A percentile compares a stretch with the other conserved stretches of the same genome.
phyloP scores from a whole-genome alignment of 2,797 vertebrate species.

The Oryzias dopingdopingensis region DNA sequence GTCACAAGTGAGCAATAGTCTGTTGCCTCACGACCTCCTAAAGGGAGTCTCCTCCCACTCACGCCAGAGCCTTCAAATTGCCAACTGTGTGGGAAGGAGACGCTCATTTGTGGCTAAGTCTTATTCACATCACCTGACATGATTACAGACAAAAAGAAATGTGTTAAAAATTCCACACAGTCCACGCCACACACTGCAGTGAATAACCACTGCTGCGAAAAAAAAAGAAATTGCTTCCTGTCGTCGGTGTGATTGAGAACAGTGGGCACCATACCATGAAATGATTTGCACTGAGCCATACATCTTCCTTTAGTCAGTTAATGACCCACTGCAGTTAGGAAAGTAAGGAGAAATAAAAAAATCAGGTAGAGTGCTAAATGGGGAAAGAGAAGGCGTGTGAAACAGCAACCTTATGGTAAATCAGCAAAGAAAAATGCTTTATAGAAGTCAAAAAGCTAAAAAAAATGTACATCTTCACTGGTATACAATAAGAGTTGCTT shows the following conservation, averaged over 20 bases:
- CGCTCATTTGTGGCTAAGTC: slow-evolving; percentile 5
- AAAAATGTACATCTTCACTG: too few relatives aligned
- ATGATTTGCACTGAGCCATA: slow-evolving; percentile 46
- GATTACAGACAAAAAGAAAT: slow-evolving; percentile 15
- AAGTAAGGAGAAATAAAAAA: slow-evolving; percentile 4
- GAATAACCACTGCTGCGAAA: slow-evolving; percentile 35
- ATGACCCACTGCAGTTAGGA: slow-evolving; percentile 6
- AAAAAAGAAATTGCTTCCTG: slow-evolving; percentile 38
- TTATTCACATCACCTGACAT: slow-evolving; percentile 1
- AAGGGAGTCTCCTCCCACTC: slow-evolving; percentile 14
- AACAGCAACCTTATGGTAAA: not conserved
- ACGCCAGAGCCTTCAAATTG: slow-evolving; percentile 11
- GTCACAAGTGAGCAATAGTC: slow-evolving; percentile 49
- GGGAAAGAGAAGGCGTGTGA: not conserved
- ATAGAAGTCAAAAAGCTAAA: too few relatives aligned
- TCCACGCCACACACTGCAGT: slow-evolving; percentile 8
- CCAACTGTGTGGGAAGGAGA: not conserved
- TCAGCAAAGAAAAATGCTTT: not conserved
- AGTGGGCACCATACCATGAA: slow-evolving; percentile 28
- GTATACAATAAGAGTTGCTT: too few relatives aligned
- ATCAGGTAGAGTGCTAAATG: not conserved
- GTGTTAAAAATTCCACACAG: not conserved
- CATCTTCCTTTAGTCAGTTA: slow-evolving; percentile 30
- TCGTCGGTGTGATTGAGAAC: slow-evolving; percentile 17
- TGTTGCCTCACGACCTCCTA: slow-evolving; percentile 9